phyloP scores from a whole-genome alignment of 2,888 invertebrate species.

The Seira ritae region DNA sequence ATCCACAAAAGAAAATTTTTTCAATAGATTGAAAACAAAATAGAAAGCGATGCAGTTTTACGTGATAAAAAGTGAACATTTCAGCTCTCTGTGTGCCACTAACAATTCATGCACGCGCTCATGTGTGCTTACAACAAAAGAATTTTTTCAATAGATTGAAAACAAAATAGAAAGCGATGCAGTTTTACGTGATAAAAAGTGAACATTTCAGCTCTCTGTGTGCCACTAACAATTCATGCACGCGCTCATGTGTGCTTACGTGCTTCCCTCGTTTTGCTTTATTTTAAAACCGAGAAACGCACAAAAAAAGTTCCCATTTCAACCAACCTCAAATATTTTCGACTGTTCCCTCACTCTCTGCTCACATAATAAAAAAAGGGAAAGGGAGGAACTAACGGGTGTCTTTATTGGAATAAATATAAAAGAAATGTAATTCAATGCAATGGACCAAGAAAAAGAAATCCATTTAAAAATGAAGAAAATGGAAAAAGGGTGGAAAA shows the following conservation, averaged over 20 bases:
- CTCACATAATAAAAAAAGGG: constrained; percentile 10
- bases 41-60: constrained; percentile 1
- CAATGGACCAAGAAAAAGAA: constrained; percentile 46
- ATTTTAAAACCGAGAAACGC: constrained; percentile 23
- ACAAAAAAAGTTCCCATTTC: background rate
- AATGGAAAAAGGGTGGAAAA: background rate
- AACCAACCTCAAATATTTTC: constrained; percentile 34
- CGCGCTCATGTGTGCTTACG: constrained; percentile 43
- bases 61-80: constrained; percentile 51
- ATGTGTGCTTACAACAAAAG: constrained; percentile 33
- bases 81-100: constrained; percentile 27
- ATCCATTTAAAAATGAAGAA: constrained; percentile 22
- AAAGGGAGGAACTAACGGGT: constrained; percentile 29
- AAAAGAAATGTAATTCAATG: constrained; percentile 54
- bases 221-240: constrained; percentile 30
- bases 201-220: constrained; percentile 45
- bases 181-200: constrained; percentile 43
- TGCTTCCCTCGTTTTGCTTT: constrained; percentile 20
- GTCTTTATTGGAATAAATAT: constrained; percentile 54
- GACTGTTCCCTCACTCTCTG: background rate
- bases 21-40: constrained; percentile 32
- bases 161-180: constrained; percentile 5
- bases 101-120: constrained; percentile 43
- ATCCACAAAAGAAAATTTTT: constrained; percentile 20
- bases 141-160: constrained; percentile 32